Conservation (phyloP, 2,797 vertebrate genomes). For the Petrocephalus schoutedeni region DNA sequence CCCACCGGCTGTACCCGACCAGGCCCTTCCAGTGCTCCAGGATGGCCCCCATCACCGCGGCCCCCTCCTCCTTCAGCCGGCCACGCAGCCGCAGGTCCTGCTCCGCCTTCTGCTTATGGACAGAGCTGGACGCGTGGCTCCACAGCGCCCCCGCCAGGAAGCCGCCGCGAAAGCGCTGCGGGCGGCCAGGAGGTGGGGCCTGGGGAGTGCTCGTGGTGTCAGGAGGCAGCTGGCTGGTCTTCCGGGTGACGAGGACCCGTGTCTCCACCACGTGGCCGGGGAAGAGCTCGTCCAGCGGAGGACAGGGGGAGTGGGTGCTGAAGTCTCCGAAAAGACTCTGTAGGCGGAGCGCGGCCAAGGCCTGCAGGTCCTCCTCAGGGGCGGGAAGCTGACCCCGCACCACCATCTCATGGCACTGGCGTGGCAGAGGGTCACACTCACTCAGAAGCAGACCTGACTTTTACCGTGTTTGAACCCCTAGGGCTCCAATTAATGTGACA, state of each 20-base stretch:
- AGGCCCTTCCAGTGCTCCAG: constrained; percentile 84
- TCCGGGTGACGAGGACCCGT: constrained; percentile 52
- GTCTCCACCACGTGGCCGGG: constrained; percentile 62
- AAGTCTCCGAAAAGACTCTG: constrained; percentile 83
- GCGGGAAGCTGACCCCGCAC: constrained; percentile 77
- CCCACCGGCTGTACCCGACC: constrained; percentile 72
- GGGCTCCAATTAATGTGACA: constrained; percentile 6
- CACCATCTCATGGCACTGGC: constrained; percentile 83
- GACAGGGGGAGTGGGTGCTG: constrained; percentile 69
- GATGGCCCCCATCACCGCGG: constrained; percentile 67
- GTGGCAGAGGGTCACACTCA: background rate
- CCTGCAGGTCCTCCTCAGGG: constrained; percentile 78
- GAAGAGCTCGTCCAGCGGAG: constrained; percentile 75
- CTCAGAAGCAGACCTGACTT: background rate
- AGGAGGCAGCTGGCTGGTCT: constrained; percentile 37
- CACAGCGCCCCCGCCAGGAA: constrained; percentile 65
- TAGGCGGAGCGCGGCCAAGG: constrained; percentile 77
- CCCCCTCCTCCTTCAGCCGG: constrained; percentile 70
- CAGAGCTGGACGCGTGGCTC: constrained; percentile 68
- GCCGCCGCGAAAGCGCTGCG: constrained; percentile 56
- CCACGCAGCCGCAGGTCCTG: constrained; percentile 62
- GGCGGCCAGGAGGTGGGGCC: constrained; percentile 45
- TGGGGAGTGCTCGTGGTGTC: constrained; percentile 45
- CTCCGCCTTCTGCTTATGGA: constrained; percentile 67
- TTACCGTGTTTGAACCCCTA: background rate